These are phyloP conservation scores for Peromyscus maniculatus DNA, from an alignment of 2,113 vertebrate species.

Conservation along the genomic window DNA sequence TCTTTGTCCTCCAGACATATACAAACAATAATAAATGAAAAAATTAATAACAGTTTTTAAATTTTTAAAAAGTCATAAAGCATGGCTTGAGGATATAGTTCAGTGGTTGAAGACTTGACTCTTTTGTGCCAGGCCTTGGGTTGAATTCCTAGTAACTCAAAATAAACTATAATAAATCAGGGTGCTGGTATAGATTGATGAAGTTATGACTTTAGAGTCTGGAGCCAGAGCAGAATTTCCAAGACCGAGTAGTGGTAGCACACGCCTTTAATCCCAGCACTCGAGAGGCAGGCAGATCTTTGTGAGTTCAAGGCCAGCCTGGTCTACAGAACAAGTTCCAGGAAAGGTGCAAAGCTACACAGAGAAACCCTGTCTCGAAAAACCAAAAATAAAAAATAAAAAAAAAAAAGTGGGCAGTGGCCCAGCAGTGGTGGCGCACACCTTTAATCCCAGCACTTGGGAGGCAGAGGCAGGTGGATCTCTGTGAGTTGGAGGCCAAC, in stretches of 20 bases:
- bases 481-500: too few relatives aligned
- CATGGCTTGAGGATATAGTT: neutral
- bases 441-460: too few relatives aligned
- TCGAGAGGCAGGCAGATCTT: too few relatives aligned
- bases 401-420: too few relatives aligned
- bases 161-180: too few relatives aligned
- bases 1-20: neutral
- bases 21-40: neutral
- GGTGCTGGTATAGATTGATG: neutral
- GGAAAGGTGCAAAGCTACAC: neutral
- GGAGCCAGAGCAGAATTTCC: slow-evolving; percentile 1
- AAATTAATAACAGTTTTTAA: neutral
- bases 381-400: neutral
- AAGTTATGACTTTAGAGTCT: neutral
- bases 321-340: too few relatives aligned
- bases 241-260: fast-evolving
- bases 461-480: too few relatives aligned
- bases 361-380: neutral
- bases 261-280: neutral
- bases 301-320: too few relatives aligned
- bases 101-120: neutral
- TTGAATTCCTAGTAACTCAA: neutral
- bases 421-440: too few relatives aligned
- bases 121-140: neutral
- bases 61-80: slow-evolving; percentile 1